Evolutionary conservation across 2,113 vertebrate species (phyloP).

Genomic region (Leptobrachium leishanense): DNA sequence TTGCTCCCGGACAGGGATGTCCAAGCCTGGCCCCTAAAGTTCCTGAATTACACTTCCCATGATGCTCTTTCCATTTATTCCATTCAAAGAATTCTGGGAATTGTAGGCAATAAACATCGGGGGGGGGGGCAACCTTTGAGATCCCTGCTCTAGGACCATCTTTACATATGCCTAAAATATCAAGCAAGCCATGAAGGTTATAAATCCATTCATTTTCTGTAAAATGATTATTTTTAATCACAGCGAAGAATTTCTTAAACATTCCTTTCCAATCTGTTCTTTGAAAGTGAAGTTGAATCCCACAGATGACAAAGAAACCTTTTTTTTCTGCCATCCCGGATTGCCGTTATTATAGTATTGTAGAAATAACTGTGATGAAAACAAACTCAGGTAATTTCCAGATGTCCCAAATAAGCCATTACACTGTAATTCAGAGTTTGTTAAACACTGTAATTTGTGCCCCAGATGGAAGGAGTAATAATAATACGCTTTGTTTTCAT

Average conservation of each 20-base stretch:
- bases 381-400: constrained; percentile 36
- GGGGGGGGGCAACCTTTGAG: no score
- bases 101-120: no score
- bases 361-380: constrained; percentile 35
- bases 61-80: no score
- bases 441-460: constrained; percentile 14
- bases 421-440: constrained; percentile 22
- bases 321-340: constrained; percentile 10
- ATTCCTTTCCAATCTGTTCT: constrained; percentile 26
- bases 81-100: no score
- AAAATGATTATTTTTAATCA: constrained; percentile 8
- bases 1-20: no score
- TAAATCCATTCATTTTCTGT: not conserved
- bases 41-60: no score
- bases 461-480: constrained; percentile 17
- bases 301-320: constrained; percentile 27
- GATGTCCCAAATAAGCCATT: constrained; percentile 35
- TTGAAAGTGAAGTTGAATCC: not conserved
- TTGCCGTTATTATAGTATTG: constrained; percentile 21
- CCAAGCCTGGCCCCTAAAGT: no score
- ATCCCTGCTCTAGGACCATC: no score
- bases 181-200: no score
- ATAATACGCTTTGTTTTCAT: constrained; percentile 27
- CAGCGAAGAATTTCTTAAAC: constrained; percentile 1
- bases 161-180: no score